phyloP scores from a whole-genome alignment of 2,888 invertebrate genomes.

The Drosophila algonquin region DNA sequence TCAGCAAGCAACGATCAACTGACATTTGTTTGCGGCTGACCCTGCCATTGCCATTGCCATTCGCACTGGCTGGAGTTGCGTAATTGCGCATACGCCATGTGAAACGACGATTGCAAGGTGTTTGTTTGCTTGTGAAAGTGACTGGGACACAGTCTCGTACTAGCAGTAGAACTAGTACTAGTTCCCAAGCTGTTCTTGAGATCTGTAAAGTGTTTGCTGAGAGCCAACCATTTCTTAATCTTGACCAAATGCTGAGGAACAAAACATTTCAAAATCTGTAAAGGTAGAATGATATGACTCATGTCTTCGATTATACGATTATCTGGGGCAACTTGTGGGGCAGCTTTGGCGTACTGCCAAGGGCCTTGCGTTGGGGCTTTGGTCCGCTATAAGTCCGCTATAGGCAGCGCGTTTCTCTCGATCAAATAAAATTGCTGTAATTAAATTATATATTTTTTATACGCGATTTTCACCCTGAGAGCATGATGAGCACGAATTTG shows the following conservation, averaged over 20 bases:
- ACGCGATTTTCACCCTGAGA: conserved; percentile 14
- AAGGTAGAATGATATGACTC: conserved; percentile 1
- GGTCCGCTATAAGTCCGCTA: conserved; percentile 26
- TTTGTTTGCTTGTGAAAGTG: conserved; percentile 50
- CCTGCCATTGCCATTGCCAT: conserved; percentile 36
- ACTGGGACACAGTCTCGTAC: neutral
- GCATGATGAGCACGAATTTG: conserved; percentile 20
- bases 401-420: conserved; percentile 10
- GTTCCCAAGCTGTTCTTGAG: no score
- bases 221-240: no score
- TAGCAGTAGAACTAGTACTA: no score
- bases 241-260: no score
- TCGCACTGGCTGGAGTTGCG: conserved; percentile 45
- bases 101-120: conserved; percentile 32
- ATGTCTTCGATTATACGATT: neutral
- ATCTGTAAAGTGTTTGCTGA: no score
- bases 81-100: conserved; percentile 68
- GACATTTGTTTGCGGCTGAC: conserved; percentile 54
- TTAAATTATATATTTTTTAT: conserved; percentile 16
- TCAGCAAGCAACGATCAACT: conserved; percentile 62
- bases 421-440: conserved; percentile 38
- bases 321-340: neutral
- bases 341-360: neutral
- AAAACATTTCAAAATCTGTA: no score
- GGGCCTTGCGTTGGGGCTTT: conserved; percentile 25